A percentile compares a stretch with the other conserved stretches of the same genome.
These are phyloP conservation scores for Melitaea athalia DNA, from an alignment of 2,888 invertebrate genomes.

Conservation along the genomic window DNA sequence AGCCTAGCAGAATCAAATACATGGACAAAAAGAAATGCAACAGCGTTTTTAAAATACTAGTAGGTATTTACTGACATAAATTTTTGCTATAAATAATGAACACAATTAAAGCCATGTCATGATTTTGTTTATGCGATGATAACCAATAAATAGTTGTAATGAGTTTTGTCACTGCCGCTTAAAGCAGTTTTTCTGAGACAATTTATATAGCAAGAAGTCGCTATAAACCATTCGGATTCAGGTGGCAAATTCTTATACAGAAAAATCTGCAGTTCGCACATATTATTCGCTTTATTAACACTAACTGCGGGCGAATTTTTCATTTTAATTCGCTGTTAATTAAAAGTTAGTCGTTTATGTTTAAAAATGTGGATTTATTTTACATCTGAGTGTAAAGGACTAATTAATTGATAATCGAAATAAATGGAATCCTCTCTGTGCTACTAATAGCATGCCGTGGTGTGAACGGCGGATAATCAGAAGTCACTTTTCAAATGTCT, in stretches of 20 bases:
- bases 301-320: constrained; percentile 61
- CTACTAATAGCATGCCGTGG: constrained; percentile 61
- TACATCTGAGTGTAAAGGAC: constrained; percentile 69
- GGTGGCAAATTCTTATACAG: constrained; percentile 62
- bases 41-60: background rate
- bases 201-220: constrained; percentile 10
- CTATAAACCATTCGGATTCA: constrained; percentile 38
- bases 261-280: constrained; percentile 51
- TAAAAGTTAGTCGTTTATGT: constrained; percentile 53
- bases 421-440: constrained; percentile 60
- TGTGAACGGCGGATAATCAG: constrained; percentile 69
- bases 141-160: constrained; percentile 15
- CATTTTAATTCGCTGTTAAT: constrained; percentile 72
- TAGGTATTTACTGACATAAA: constrained; percentile 2
- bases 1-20: background rate
- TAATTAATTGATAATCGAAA: constrained; percentile 76
- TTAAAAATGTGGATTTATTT: constrained; percentile 62
- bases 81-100: constrained; percentile 13
- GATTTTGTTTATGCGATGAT: constrained; percentile 11
- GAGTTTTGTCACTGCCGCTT: constrained; percentile 12
- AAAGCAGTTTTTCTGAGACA: constrained; percentile 3
- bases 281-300: constrained; percentile 61
- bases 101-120: constrained; percentile 10
- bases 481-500: constrained; percentile 74
- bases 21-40: background rate